Evolutionary conservation across 1,140 invertebrate genomes (phyloP).

Genomic region (Hyposmocoma kahamanoa): DNA sequence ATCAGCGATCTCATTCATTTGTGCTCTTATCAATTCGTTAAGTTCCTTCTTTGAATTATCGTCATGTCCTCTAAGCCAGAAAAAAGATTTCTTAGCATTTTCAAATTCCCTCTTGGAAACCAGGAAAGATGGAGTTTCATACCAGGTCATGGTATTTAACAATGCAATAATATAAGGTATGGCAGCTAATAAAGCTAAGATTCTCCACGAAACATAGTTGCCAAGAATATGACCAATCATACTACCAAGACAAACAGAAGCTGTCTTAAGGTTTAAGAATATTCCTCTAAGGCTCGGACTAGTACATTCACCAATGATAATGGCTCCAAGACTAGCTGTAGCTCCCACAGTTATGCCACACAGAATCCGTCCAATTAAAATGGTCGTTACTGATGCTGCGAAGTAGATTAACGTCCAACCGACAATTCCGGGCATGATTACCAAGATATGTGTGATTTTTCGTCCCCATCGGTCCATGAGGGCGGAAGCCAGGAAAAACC

Average conservation of each 20-base stretch:
- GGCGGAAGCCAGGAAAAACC: slow-evolving; percentile 43
- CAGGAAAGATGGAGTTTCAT: slow-evolving; percentile 38
- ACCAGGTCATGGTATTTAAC: slow-evolving; percentile 32
- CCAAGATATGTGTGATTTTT: slow-evolving; percentile 38
- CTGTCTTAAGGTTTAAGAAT: slow-evolving; percentile 31
- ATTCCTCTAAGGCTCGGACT: slow-evolving; percentile 34
- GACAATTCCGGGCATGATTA: slow-evolving; percentile 35
- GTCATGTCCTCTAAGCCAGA: slow-evolving; percentile 32
- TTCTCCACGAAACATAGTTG: slow-evolving; percentile 27
- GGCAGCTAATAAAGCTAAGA: slow-evolving; percentile 21
- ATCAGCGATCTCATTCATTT: not conserved
- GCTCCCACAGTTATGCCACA: slow-evolving; percentile 40
- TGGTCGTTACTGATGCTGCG: slow-evolving; percentile 23
- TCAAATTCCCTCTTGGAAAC: slow-evolving; percentile 30
- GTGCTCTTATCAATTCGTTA: slow-evolving; percentile 31
- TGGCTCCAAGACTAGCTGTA: slow-evolving; percentile 25
- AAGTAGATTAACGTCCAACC: slow-evolving; percentile 45
- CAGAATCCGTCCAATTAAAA: slow-evolving; percentile 30
- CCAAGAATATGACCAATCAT: slow-evolving; percentile 28
- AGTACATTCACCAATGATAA: slow-evolving; percentile 39
- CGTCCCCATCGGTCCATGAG: slow-evolving; percentile 50
- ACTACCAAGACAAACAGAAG: slow-evolving; percentile 25
- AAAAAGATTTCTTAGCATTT: slow-evolving; percentile 26
- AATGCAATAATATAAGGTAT: slow-evolving; percentile 24
- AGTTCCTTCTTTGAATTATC: slow-evolving; percentile 31